These are phyloP conservation scores for Leptinotarsa juncta DNA, from an alignment of 2,888 invertebrate species.

Conservation along the genomic window DNA sequence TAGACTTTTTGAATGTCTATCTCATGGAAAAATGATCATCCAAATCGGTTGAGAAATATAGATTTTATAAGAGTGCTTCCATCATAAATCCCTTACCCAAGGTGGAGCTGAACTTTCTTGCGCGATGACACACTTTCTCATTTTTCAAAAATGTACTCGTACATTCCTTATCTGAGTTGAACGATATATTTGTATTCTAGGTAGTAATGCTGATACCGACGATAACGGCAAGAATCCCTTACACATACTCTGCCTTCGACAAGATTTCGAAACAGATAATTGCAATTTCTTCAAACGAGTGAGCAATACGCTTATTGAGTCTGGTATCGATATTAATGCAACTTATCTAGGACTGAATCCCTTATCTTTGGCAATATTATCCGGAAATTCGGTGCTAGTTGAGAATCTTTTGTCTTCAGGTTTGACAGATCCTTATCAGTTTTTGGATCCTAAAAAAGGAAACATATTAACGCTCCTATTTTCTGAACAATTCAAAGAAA, in stretches of 20 bases:
- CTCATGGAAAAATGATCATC: no score
- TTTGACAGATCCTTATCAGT: conserved; percentile 55
- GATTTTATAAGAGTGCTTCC: no score
- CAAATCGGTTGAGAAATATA: no score
- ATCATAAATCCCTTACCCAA: no score
- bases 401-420: conserved; percentile 50
- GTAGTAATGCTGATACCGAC: conserved; percentile 29
- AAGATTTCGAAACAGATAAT: conserved; percentile 56
- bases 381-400: conserved; percentile 57
- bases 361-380: conserved; percentile 60
- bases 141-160: no score
- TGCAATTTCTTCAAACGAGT: conserved; percentile 49
- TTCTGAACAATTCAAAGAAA: conserved; percentile 55
- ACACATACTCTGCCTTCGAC: conserved; percentile 60
- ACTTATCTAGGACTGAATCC: conserved; percentile 61
- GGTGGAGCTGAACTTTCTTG: no score
- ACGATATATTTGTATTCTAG: conserved; percentile 18
- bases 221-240: conserved; percentile 60
- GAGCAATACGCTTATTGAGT: conserved; percentile 48
- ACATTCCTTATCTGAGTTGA: no score
- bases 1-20: no score
- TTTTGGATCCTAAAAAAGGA: conserved; percentile 58
- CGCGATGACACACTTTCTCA: no score
- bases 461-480: conserved; percentile 58
- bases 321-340: conserved; percentile 46